Percentiles rank a stretch among this genome's conserved stretches.
These are phyloP conservation scores for Ridgeia piscesae DNA, from an alignment of 1,140 invertebrate genomes.

Conservation along the genomic window DNA sequence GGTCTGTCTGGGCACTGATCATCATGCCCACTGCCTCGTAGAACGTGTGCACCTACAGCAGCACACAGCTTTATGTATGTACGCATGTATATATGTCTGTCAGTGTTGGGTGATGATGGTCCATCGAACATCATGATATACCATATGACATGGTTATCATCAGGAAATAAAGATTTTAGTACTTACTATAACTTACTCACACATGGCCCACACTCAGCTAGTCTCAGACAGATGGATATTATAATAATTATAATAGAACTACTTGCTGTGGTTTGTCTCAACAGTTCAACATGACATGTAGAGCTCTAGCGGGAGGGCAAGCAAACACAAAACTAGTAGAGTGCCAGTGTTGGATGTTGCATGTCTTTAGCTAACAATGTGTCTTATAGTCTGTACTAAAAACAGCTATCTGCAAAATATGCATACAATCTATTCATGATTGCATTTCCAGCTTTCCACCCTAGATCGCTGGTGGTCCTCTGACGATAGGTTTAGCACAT, in stretches of 20 bases:
- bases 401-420: background rate
- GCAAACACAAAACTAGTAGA: background rate
- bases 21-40: conserved; percentile 99
- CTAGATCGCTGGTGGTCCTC: too few relatives aligned
- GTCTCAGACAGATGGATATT: too few relatives aligned
- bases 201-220: too few relatives aligned
- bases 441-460: too few relatives aligned
- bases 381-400: background rate
- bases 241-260: too few relatives aligned
- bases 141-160: too few relatives aligned
- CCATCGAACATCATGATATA: too few relatives aligned
- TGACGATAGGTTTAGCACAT: too few relatives aligned
- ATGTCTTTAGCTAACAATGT: background rate
- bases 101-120: too few relatives aligned
- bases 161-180: too few relatives aligned
- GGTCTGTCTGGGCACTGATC: conserved; percentile 93
- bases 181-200: too few relatives aligned
- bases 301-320: background rate
- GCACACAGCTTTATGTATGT: conserved; percentile 15
- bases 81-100: background rate
- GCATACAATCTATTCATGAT: too few relatives aligned
- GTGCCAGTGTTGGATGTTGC: background rate
- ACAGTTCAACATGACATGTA: background rate
- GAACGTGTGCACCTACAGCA: conserved; percentile 92
- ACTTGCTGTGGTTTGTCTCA: background rate